Conservation (phyloP, 2,888 invertebrate genomes). For the Nezara viridula region DNA sequence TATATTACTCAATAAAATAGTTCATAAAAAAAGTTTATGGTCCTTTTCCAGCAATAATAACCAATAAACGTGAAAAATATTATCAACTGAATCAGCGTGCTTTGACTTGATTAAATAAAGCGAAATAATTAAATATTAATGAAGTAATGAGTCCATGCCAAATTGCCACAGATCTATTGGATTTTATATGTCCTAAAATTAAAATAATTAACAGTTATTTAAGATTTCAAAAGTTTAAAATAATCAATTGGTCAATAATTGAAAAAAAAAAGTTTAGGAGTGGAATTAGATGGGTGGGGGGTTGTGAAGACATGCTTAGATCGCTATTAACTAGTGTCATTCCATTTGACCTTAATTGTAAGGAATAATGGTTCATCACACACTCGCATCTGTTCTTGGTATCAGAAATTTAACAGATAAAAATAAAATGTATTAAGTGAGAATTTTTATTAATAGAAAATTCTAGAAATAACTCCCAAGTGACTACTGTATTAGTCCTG, state of each 20-base stretch:
- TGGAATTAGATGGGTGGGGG: not conserved
- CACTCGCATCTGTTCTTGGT: not conserved
- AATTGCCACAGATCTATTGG: no score
- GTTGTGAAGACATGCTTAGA: not conserved
- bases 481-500: not conserved
- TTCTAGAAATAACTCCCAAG: not conserved
- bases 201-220: not conserved
- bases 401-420: not conserved
- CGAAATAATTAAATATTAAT: no score
- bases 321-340: conserved; percentile 47
- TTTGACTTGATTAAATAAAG: no score
- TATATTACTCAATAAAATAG: no score
- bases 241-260: not conserved
- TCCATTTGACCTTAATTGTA: conserved; percentile 56
- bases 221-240: not conserved
- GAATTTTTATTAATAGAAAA: not conserved
- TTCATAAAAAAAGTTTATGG: no score
- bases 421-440: not conserved
- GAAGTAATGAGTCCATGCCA: no score
- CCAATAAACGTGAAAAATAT: no score
- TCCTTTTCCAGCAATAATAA: no score
- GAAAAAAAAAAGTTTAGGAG: not conserved
- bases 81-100: no score
- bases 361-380: conserved; percentile 3
- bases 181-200: not conserved